A percentile compares a stretch with the other conserved stretches of the same genome.
Conservation (phyloP, 2,888 invertebrate species). For the Lingula anatina region DNA sequence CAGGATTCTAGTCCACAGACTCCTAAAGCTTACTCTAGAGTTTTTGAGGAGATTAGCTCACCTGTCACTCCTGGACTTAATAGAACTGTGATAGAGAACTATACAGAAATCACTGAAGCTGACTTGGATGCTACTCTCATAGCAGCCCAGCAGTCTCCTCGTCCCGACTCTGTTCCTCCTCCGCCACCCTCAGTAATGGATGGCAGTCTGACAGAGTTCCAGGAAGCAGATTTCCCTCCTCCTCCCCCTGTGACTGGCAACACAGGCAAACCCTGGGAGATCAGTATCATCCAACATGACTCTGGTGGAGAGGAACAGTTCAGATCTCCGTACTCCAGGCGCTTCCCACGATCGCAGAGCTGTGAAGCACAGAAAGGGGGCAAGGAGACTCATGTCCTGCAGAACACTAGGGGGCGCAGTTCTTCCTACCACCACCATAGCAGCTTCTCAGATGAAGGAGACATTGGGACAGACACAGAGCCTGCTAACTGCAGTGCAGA, state of each 20-base stretch:
- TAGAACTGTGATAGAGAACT: neutral
- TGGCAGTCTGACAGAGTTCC: neutral
- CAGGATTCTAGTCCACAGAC: too few species aligned
- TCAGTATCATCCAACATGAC: neutral
- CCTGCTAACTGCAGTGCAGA: neutral
- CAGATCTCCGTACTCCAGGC: neutral
- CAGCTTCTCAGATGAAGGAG: neutral
- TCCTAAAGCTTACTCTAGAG: too few species aligned
- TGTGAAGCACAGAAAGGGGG: neutral
- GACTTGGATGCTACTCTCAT: neutral
- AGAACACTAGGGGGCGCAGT: neutral
- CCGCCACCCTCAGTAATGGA: neutral
- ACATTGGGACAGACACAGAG: neutral
- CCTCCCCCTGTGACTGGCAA: neutral
- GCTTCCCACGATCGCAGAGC: neutral
- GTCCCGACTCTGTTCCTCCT: neutral
- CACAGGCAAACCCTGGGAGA: too few species aligned
- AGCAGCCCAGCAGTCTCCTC: too few species aligned
- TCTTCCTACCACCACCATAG: neutral
- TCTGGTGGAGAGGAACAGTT: neutral
- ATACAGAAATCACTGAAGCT: too few species aligned
- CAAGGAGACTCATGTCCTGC: neutral
- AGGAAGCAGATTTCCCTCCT: neutral
- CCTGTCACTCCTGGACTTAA: too few species aligned
- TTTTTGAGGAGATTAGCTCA: too few species aligned